These are phyloP conservation scores for Scophthalmus maximus DNA, from an alignment of 2,113 vertebrate genomes.

Conservation along the genomic window DNA sequence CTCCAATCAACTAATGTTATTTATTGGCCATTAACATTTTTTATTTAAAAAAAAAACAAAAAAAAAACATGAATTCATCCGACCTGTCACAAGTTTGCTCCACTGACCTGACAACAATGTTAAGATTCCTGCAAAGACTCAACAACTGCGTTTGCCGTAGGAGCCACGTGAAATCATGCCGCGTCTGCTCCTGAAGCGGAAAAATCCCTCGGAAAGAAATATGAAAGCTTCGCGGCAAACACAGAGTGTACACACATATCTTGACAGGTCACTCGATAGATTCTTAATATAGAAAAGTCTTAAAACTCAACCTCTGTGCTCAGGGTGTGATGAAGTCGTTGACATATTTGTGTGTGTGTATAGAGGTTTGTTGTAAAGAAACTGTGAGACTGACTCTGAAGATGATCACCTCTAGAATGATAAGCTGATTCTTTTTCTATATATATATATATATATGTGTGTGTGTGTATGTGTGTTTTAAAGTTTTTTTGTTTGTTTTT, in stretches of 20 bases:
- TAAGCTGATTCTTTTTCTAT: conserved; percentile 32
- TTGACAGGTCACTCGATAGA: neutral
- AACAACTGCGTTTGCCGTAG: too few relatives aligned
- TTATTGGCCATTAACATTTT: too few relatives aligned
- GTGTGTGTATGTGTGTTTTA: conserved; percentile 14
- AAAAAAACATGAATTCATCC: neutral
- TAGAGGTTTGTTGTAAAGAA: conserved; percentile 25
- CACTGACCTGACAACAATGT: neutral
- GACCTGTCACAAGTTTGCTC: neutral
- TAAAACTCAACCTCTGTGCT: conserved; percentile 72
- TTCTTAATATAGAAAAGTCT: conserved; percentile 59
- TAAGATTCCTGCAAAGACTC: too few relatives aligned
- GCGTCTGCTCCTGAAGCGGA: too few relatives aligned
- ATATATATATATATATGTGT: too few relatives aligned
- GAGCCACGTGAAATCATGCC: neutral
- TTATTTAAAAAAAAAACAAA: too few relatives aligned
- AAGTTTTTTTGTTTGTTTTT: neutral
- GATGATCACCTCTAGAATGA: conserved; percentile 29
- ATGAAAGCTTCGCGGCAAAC: neutral
- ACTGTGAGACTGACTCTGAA: conserved; percentile 32
- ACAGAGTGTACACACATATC: conserved; percentile 29
- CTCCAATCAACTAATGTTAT: neutral
- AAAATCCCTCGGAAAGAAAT: neutral
- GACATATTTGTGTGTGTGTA: neutral
- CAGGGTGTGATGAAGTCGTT: conserved; percentile 74